Evolutionary conservation across 2,797 vertebrate species (phyloP).

Genomic region (Urocyon cinereoargenteus): DNA sequence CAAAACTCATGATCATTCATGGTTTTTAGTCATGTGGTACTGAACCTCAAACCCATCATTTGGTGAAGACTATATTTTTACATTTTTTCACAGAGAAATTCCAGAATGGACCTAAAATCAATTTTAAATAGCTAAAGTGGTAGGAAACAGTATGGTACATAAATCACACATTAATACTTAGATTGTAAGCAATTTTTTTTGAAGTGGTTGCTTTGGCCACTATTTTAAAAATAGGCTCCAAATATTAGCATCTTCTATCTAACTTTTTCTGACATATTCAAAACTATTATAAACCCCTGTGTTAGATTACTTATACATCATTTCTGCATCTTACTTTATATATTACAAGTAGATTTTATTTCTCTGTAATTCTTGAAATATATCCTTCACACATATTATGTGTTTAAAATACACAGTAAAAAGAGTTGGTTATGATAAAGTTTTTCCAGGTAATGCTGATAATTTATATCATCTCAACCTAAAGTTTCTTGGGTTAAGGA

Average conservation of each 20-base stretch:
- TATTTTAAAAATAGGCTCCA: conserved; percentile 34
- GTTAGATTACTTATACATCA: neutral
- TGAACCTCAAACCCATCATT: neutral
- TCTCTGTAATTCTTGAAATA: conserved; percentile 25
- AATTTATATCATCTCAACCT: neutral
- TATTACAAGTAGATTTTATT: conserved; percentile 18
- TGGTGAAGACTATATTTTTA: neutral
- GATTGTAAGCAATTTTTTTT: neutral
- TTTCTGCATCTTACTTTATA: neutral
- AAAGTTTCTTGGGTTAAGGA: conserved; percentile 10
- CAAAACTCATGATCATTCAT: neutral
- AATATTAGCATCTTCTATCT: neutral
- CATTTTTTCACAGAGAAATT: conserved; percentile 14
- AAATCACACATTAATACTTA: neutral
- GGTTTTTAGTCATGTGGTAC: neutral
- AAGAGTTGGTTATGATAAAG: neutral
- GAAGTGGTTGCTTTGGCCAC: neutral
- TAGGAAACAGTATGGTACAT: neutral
- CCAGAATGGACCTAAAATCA: neutral
- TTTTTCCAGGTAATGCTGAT: neutral
- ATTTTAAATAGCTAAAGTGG: neutral
- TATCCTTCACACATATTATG: neutral
- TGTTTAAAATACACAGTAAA: conserved; percentile 33
- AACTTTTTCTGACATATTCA: conserved; percentile 13
- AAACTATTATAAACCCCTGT: neutral